Percentiles rank a stretch among this genome's conserved stretches.
phyloP scores from a whole-genome alignment of 2,113 vertebrate genomes.

The Sarotherodon lohbergeri region DNA sequence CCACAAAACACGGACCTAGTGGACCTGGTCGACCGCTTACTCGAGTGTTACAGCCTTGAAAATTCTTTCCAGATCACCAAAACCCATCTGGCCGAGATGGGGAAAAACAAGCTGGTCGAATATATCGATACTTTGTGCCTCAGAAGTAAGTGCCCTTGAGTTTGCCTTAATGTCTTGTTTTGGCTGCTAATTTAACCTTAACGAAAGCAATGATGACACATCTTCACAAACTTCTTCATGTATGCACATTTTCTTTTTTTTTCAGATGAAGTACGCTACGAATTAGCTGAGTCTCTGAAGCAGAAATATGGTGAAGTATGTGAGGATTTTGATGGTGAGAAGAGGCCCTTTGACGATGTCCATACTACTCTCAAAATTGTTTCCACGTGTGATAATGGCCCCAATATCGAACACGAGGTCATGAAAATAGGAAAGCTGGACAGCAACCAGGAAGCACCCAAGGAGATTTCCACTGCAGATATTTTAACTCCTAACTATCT shows the following conservation, averaged over 20 bases:
- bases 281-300: slow-evolving; percentile 49
- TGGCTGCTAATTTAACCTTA: not conserved
- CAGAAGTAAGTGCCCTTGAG: slow-evolving; percentile 45
- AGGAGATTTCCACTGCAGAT: not conserved
- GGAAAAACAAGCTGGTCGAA: not conserved
- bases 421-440: slow-evolving; percentile 43
- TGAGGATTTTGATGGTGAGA: slow-evolving; percentile 32
- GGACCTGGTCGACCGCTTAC: slow-evolving; percentile 62
- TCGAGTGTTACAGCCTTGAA: slow-evolving; percentile 52
- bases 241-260: not conserved
- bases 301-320: slow-evolving; percentile 32
- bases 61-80: slow-evolving; percentile 56
- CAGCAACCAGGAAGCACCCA: not conserved
- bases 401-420: slow-evolving; percentile 71
- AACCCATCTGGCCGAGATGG: slow-evolving; percentile 35
- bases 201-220: not conserved
- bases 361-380: slow-evolving; percentile 50
- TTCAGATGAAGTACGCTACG: slow-evolving; percentile 65
- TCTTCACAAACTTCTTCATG: not conserved
- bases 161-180: not conserved
- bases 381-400: slow-evolving; percentile 28
- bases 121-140: slow-evolving; percentile 32
- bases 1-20: slow-evolving; percentile 51
- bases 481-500: slow-evolving; percentile 13
- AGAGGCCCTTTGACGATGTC: slow-evolving; percentile 27